Evolutionary conservation across 1,140 invertebrate species (phyloP), one percentile per base, ranked within the genome.

Genomic region (Leptoteleia sp.): DNA sequence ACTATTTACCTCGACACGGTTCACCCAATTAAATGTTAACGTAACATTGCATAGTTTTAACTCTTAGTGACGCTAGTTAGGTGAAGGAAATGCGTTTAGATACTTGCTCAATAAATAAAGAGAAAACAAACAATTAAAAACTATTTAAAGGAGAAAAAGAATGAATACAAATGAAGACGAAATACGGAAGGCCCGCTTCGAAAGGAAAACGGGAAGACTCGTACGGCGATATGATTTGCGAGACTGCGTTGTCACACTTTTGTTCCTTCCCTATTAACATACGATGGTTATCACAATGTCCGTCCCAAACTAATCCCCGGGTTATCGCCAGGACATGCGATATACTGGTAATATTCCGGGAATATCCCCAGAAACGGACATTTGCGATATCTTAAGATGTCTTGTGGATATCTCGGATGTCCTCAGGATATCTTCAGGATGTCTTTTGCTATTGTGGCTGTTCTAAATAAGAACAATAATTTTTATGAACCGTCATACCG

Each of bases 91-190:
- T 70, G 79, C 80, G 81, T 84, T 79, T 84, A 85, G 79, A 82
- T 55, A 82, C 81, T 85, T 84, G 83, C 80, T 84, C 82, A 84
- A 85, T 80, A 80, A 83, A 75, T 73, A 80, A 80, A 78, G 35
- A 57, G 35, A 48, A 43, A 35, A 52, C 8, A 37, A 59, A 55
- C 13, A n/a, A 12, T 40, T 37, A 55, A 37, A 64, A 40, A 54
- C 11, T 47, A 73, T 73, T 42, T 50, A 43, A 70, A 35, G 37
- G 52, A 50, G 12, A 55, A 37, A 19, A 47, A 43, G 9, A 12
- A 47, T 3, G n/a, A n/a, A n/a, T n/a, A n/a, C n/a, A n/a, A n/a
- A n/a, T n/a, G n/a, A n/a, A 22, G 62, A 57, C 11, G 13, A 57
- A 29, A 70, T 25, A 67, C 31, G 38, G 13, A 61, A 72, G 48